Evolutionary conservation across 2,113 vertebrate genomes (phyloP).

Genomic region (Hylia prasina): DNA sequence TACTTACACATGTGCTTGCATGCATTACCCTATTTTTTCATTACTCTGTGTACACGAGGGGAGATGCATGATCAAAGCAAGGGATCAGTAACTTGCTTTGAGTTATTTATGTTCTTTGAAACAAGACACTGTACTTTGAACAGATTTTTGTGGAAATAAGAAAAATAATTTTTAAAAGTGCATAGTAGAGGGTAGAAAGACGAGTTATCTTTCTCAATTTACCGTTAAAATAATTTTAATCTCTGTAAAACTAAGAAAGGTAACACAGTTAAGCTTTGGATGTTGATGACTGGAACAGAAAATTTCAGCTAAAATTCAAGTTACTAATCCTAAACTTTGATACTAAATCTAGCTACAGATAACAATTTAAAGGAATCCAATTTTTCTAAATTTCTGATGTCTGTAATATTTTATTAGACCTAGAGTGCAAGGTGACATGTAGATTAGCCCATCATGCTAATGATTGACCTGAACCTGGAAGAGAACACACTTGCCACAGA

Average conservation of each 20-base stretch:
- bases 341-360: constrained; percentile 24
- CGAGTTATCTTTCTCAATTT: not conserved
- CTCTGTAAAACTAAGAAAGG: not conserved
- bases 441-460: constrained; percentile 26
- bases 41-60: not conserved
- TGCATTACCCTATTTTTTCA: not conserved
- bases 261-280: not conserved
- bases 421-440: constrained; percentile 8
- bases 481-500: not conserved
- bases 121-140: constrained; percentile 7
- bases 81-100: constrained; percentile 1
- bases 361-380: constrained; percentile 35
- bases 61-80: not conserved
- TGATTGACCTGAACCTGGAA: constrained; percentile 27
- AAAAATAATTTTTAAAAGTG: not conserved
- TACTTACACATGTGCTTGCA: not conserved
- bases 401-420: constrained; percentile 62
- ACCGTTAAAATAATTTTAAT: not conserved
- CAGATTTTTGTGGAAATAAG: not conserved
- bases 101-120: constrained; percentile 59
- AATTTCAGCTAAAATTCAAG: not conserved
- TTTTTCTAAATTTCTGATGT: constrained; percentile 48
- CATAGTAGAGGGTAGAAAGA: not conserved
- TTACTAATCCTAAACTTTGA: not conserved
- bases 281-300: not conserved